A percentile compares a stretch with the other conserved stretches of the same genome.
Evolutionary conservation across 1,140 invertebrate genomes (phyloP).

Genomic region (Drosophila seguyi): DNA sequence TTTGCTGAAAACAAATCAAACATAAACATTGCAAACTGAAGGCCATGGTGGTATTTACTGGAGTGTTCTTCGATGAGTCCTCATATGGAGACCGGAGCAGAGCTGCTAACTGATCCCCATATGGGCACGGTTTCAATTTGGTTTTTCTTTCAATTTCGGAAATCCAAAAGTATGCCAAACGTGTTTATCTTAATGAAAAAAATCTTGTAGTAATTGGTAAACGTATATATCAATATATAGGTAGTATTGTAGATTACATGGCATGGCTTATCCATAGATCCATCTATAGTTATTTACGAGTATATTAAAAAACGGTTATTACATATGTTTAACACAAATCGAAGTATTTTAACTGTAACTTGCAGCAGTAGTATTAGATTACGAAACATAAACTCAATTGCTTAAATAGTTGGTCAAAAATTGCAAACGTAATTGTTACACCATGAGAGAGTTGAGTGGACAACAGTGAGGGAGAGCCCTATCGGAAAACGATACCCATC

Average conservation of each 20-base stretch:
- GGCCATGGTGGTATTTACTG: conserved; percentile 71
- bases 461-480: conserved; percentile 49
- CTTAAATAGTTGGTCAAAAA: conserved; percentile 81
- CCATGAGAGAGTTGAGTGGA: conserved; percentile 39
- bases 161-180: conserved; percentile 75
- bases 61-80: conserved; percentile 47
- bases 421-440: conserved; percentile 82
- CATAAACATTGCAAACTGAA: conserved; percentile 73
- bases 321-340: conserved; percentile 62
- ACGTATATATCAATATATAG: conserved; percentile 38
- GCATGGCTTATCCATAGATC: conserved; percentile 35
- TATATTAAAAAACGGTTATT: conserved; percentile 41
- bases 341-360: conserved; percentile 75
- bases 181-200: conserved; percentile 84
- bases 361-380: conserved; percentile 76
- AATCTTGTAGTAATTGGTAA: conserved; percentile 68
- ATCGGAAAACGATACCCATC: conserved; percentile 72
- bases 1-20: conserved; percentile 76
- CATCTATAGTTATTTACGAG: conserved; percentile 27
- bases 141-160: conserved; percentile 58
- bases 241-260: conserved; percentile 44
- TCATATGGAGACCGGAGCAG: conserved; percentile 52
- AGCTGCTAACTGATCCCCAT: conserved; percentile 60
- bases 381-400: conserved; percentile 77
- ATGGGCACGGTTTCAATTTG: conserved; percentile 40